A percentile compares a stretch with the other conserved stretches of the same genome.
phyloP scores from a whole-genome alignment of 2,113 vertebrate species.

The Protobothrops flavoviridis region DNA sequence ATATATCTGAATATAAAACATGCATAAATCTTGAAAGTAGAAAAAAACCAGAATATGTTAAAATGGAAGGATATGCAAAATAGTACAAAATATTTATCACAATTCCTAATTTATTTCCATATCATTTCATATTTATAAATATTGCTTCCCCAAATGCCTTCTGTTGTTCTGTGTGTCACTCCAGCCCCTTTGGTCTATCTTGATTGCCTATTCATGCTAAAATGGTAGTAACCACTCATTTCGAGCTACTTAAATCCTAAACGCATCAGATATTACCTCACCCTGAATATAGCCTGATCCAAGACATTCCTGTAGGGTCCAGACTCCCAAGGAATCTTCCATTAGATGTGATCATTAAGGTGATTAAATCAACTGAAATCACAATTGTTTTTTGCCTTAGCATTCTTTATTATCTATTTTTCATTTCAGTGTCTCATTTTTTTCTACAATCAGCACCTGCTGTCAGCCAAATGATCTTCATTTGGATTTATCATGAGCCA shows the following conservation, averaged over 20 bases:
- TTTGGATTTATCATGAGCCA: not conserved
- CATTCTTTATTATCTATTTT: not conserved
- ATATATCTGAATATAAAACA: not conserved
- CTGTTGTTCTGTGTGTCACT: not conserved
- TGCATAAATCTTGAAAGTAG: not conserved
- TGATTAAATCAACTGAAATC: not conserved
- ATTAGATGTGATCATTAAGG: not conserved
- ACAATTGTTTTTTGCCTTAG: not conserved
- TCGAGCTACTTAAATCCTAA: not conserved
- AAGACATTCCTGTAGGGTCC: not conserved
- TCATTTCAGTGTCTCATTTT: not conserved
- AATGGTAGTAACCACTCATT: not conserved
- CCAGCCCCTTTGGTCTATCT: not conserved
- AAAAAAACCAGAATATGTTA: not conserved
- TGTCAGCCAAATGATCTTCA: not conserved
- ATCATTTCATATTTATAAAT: conserved; percentile 29
- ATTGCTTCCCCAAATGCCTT: not conserved
- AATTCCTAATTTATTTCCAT: not conserved
- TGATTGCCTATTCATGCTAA: not conserved
- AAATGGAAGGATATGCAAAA: not conserved
- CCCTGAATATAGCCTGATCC: not conserved
- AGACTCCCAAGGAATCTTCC: not conserved
- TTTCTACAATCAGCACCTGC: not conserved
- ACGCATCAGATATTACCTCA: not conserved
- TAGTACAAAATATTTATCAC: not conserved